These are phyloP conservation scores for Actenoides lindsayi DNA, from an alignment of 2,113 vertebrate genomes.

Conservation along the genomic window DNA sequence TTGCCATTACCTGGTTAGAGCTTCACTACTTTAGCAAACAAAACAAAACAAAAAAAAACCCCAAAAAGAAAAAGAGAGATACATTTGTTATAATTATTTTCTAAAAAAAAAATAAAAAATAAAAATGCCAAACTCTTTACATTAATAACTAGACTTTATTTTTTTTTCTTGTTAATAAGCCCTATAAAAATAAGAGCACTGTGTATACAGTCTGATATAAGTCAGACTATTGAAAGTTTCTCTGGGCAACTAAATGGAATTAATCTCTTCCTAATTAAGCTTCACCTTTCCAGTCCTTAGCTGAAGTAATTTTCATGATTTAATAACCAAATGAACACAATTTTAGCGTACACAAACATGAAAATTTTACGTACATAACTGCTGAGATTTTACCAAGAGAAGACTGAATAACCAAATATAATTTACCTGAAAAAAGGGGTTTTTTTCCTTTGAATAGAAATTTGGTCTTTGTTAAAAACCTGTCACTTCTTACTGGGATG, in stretches of 20 bases:
- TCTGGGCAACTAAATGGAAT: neutral
- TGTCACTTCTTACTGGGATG: neutral
- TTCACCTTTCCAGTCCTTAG: neutral
- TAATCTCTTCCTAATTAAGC: neutral
- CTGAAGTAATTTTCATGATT: neutral
- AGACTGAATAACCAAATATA: neutral
- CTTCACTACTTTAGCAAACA: neutral
- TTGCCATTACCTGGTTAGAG: neutral
- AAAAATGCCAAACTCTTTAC: neutral
- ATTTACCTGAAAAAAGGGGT: neutral
- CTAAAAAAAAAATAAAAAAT: neutral
- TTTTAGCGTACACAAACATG: neutral
- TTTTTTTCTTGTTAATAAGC: neutral
- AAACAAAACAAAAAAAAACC: too few relatives aligned
- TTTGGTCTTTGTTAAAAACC: neutral
- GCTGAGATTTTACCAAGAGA: neutral
- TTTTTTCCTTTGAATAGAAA: neutral
- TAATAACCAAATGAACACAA: neutral
- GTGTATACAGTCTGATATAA: neutral
- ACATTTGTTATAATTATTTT: neutral
- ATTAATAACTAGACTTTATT: neutral
- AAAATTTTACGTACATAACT: neutral
- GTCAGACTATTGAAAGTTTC: neutral
- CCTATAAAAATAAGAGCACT: neutral
- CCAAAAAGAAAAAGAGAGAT: neutral